Base-by-base conservation (phyloP, 2,797 vertebrate species). In the Gouania willdenowi region DNA sequence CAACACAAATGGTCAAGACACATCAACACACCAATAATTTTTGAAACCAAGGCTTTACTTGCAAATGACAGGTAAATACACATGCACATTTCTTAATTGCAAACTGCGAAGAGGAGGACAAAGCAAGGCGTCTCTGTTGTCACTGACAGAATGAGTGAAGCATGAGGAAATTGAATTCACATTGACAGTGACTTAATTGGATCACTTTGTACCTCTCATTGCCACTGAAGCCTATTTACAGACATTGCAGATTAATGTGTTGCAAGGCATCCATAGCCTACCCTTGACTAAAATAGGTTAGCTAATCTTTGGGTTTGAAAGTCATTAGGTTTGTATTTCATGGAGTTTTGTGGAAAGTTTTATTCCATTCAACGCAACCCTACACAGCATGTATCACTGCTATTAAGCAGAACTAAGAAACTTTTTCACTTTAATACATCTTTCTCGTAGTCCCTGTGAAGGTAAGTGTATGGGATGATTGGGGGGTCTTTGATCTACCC, bases 191-290 rank as follows among this genome's bases (percentile, higher is more conserved):
- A 76, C 77, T 79, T 77, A 79, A 82, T 83, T 83, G 69, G 70
- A 77, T 52, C 72, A 80, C 72, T 80, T 79, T 78, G 76, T 75
- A 77, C 69, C 72, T 75, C 78, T 80, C 74, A 59, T 34, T 52
- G 60, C 41, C 0, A 39, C 68, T 23, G 57, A 70, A 72, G 81
- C 41, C 68, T 65, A 77, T 79, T 81, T 81, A 75, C 70, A 78
- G 76, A 57, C 37, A 43, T 49, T 59, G 48, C n/a, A n/a, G n/a
- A n/a, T n/a, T n/a, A n/a, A 49, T 20, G 25, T 65, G 63, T 55
- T 57, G 54, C 71, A 61, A 37, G 69, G 59, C 46, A 39, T 35
- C 48, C 45, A 45, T 25, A 61, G n/a, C n/a, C n/a, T n/a, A n/a
- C n/a, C 65, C 42, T 71, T 50, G 15, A 32, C 59, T 54, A 43